A percentile compares a stretch with the other conserved stretches of the same genome.
These are phyloP conservation scores for Alligator sinensis DNA, from an alignment of 2,113 vertebrate species.

Conservation along the genomic window DNA sequence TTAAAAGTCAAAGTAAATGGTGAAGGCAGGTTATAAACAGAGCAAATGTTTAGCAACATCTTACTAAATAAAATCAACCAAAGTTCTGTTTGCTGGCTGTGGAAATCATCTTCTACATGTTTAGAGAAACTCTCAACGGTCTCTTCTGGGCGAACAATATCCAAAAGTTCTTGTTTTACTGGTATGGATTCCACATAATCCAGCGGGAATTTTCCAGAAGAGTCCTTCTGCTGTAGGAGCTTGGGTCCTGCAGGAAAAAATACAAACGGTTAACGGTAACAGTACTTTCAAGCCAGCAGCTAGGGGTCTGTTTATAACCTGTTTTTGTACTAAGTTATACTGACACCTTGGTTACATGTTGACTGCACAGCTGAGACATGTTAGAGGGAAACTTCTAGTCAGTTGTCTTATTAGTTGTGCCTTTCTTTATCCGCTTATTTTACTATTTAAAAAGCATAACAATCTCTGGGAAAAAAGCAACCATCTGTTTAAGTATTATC, in stretches of 20 bases:
- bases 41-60: slow-evolving; percentile 83
- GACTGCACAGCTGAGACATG: slow-evolving; percentile 47
- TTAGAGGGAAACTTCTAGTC: slow-evolving; percentile 45
- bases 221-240: slow-evolving; percentile 85
- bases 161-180: slow-evolving; percentile 84
- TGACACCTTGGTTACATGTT: slow-evolving; percentile 57
- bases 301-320: slow-evolving; percentile 59
- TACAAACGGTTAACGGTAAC: slow-evolving; percentile 55
- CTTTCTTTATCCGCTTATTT: background rate
- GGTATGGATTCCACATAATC: slow-evolving; percentile 79
- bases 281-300: slow-evolving; percentile 31
- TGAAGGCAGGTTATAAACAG: slow-evolving; percentile 79
- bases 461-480: background rate
- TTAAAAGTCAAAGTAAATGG: slow-evolving; percentile 70
- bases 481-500: background rate
- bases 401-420: slow-evolving; percentile 32
- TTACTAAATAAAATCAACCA: slow-evolving; percentile 77
- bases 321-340: slow-evolving; percentile 57
- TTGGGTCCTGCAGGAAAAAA: slow-evolving; percentile 82
- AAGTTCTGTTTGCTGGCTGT: slow-evolving; percentile 75
- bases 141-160: slow-evolving; percentile 75
- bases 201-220: slow-evolving; percentile 78
- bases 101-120: slow-evolving; percentile 58
- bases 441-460: background rate
- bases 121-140: slow-evolving; percentile 69